Percentiles rank a stretch among this genome's conserved stretches.
These are phyloP conservation scores for Aix galericulata DNA, from an alignment of 2,113 vertebrate genomes.

Conservation along the genomic window DNA sequence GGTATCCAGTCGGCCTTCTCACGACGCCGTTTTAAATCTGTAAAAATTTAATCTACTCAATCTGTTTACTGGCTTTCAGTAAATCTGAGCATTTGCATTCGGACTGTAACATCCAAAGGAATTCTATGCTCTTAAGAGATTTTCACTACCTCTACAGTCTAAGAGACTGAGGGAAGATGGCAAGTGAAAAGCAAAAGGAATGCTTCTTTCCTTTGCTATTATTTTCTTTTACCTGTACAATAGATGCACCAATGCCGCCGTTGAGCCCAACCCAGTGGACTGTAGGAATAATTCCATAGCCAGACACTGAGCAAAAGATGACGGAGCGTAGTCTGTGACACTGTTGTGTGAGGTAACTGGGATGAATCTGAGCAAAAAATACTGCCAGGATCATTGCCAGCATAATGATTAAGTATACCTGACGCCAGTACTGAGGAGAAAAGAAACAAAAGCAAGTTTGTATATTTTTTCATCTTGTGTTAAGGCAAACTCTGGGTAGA, in stretches of 20 bases:
- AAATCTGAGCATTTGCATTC: neutral
- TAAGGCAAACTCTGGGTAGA: neutral
- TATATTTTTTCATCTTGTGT: accelerated
- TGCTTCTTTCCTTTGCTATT: neutral
- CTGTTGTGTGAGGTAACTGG: slow-evolving; percentile 90
- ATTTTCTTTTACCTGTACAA: slow-evolving; percentile 85
- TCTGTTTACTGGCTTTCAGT: neutral
- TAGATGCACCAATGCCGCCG: slow-evolving; percentile 85
- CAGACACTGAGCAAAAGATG: slow-evolving; percentile 90
- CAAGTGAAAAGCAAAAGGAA: neutral
- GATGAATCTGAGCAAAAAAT: slow-evolving; percentile 96
- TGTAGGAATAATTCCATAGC: slow-evolving; percentile 90
- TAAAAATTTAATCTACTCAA: neutral
- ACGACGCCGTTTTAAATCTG: accelerated
- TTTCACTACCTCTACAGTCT: neutral
- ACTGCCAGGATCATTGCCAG: slow-evolving; percentile 92
- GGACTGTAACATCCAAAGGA: accelerated
- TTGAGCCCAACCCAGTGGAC: slow-evolving; percentile 94
- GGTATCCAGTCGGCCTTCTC: neutral
- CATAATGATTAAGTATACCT: slow-evolving; percentile 92
- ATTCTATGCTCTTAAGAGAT: neutral
- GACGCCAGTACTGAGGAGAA: slow-evolving; percentile 89
- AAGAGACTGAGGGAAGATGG: neutral
- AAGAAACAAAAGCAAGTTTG: neutral
- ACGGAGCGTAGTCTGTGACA: slow-evolving; percentile 89